Evolutionary conservation across 2,888 invertebrate genomes (phyloP).

Genomic region (Ellobium chinense): DNA sequence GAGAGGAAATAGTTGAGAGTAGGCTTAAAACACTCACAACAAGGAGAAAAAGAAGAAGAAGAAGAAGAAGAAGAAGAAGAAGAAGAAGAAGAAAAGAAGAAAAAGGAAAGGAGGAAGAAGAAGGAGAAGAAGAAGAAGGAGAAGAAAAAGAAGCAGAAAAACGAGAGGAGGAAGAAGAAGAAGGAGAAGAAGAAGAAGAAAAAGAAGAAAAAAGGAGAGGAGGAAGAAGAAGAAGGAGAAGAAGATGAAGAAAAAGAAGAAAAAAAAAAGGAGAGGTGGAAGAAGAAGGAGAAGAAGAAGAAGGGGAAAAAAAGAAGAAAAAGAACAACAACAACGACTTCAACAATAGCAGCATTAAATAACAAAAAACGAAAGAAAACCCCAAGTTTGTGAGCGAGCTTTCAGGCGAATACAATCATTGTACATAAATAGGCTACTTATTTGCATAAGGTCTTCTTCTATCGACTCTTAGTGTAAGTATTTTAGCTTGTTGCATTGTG

Average conservation of each 20-base stretch:
- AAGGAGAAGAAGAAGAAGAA: conserved; percentile 26
- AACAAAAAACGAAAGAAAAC: not conserved
- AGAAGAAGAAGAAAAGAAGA: conserved; percentile 31
- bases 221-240: not conserved
- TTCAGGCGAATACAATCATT: too few relatives aligned
- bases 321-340: not conserved
- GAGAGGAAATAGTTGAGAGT: not conserved
- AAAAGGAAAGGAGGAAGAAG: conserved; percentile 27
- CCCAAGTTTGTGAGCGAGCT: too few relatives aligned
- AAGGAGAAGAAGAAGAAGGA: conserved; percentile 1
- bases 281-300: conserved; percentile 9
- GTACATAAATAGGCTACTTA: too few relatives aligned
- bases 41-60: not conserved
- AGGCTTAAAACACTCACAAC: not conserved
- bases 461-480: too few relatives aligned
- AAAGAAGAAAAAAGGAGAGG: conserved; percentile 5
- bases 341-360: not conserved
- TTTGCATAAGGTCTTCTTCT: too few relatives aligned
- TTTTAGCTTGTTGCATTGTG: too few relatives aligned
- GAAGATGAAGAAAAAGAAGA: not conserved
- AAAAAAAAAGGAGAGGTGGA: conserved; percentile 1
- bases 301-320: not conserved
- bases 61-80: conserved; percentile 1
- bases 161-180: conserved; percentile 22
- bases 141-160: conserved; percentile 14